Percentiles rank a stretch among this genome's conserved stretches.
These are phyloP conservation scores for Steatornis caripensis DNA, from an alignment of 2,113 vertebrate genomes.

Conservation along the genomic window DNA sequence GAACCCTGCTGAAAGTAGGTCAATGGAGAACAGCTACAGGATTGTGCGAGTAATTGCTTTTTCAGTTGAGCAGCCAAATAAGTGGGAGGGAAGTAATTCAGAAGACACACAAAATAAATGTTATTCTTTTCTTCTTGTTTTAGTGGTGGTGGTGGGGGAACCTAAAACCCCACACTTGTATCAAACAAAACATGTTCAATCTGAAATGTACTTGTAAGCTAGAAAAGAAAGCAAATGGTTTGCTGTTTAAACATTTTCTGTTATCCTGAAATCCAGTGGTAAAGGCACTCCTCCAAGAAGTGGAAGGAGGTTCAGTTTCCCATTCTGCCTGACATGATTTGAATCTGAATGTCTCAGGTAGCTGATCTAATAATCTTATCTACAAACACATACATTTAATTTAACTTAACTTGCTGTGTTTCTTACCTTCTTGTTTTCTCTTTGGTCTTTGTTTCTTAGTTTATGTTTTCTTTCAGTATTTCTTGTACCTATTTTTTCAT, in stretches of 20 bases:
- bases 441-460: not conserved
- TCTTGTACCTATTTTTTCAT: not conserved
- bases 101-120: not conserved
- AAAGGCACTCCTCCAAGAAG: not conserved
- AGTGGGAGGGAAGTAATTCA: not conserved
- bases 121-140: not conserved
- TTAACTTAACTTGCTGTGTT: not conserved
- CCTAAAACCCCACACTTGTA: not conserved
- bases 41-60: not conserved
- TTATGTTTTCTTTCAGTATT: not conserved
- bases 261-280: not conserved
- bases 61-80: not conserved
- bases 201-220: not conserved
- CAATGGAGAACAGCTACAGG: not conserved
- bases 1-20: not conserved
- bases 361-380: not conserved
- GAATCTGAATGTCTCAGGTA: not conserved
- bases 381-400: not conserved
- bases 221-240: not conserved
- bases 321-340: not conserved
- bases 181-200: not conserved
- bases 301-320: not conserved
- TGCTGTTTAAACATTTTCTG: not conserved
- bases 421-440: not conserved
- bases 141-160: not conserved